These are phyloP conservation scores for Anoura caudifer DNA, from an alignment of 2,113 vertebrate species.

Conservation along the genomic window DNA sequence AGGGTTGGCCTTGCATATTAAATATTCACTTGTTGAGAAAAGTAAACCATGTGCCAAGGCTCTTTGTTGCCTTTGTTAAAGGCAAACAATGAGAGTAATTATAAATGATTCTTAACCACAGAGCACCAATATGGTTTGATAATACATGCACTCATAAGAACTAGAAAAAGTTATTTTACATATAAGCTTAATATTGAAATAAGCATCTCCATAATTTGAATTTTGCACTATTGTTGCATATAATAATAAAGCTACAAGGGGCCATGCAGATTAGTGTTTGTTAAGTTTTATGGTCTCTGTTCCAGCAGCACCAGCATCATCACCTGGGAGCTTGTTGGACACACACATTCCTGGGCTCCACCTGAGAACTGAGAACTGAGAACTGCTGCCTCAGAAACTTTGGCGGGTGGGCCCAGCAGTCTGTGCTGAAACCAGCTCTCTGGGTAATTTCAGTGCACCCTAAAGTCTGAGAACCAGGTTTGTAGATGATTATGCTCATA, in stretches of 20 bases:
- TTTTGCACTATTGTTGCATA: neutral
- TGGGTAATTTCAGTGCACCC: neutral
- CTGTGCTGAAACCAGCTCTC: neutral
- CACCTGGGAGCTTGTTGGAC: neutral
- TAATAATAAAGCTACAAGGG: neutral
- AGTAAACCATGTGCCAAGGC: neutral
- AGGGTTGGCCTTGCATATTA: neutral
- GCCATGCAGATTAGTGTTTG: neutral
- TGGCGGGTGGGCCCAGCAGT: neutral
- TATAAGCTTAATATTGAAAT: constrained; percentile 8
- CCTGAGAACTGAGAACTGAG: neutral
- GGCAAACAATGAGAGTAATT: neutral
- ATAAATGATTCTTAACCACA: neutral
- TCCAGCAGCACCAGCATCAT: no score
- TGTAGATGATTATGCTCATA: neutral
- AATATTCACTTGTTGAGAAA: constrained; percentile 9
- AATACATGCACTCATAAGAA: neutral
- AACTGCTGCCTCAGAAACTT: neutral
- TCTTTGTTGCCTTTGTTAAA: neutral
- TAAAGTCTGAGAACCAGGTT: neutral
- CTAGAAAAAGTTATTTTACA: neutral
- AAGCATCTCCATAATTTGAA: neutral
- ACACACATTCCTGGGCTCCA: neutral
- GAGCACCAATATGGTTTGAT: neutral
- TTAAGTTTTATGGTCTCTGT: neutral